These are phyloP conservation scores for Tetanocera ferruginea DNA, from an alignment of 2,888 invertebrate genomes.

Conservation along the genomic window DNA sequence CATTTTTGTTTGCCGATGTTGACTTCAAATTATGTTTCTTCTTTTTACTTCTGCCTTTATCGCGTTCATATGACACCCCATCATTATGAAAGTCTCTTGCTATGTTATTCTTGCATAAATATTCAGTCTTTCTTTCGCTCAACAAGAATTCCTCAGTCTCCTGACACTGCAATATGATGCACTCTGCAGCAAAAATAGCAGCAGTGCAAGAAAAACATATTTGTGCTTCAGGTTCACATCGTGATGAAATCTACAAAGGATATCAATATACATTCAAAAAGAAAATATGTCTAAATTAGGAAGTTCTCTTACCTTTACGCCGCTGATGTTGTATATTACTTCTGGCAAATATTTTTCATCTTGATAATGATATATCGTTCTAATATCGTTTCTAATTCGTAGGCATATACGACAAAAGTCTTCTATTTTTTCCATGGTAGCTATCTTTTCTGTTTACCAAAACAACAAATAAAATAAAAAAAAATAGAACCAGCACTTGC, in stretches of 20 bases:
- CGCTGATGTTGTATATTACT: slow-evolving; percentile 42
- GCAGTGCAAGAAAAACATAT: slow-evolving; percentile 34
- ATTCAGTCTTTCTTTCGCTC: not conserved
- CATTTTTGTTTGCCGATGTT: not conserved
- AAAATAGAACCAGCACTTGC: too few relatives aligned
- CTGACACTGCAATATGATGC: slow-evolving; percentile 39
- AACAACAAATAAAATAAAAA: too few relatives aligned
- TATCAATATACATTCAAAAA: not conserved
- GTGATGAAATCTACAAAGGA: slow-evolving; percentile 8
- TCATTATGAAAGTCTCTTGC: not conserved
- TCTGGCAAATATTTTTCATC: slow-evolving; percentile 32
- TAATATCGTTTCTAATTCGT: not conserved
- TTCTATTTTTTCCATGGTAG: not conserved
- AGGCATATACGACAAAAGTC: slow-evolving; percentile 35
- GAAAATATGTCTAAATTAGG: not conserved
- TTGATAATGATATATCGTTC: not conserved
- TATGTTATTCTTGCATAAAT: not conserved
- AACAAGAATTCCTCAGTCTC: slow-evolving; percentile 37
- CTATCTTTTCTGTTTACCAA: not conserved
- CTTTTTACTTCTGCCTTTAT: not conserved
- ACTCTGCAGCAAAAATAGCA: slow-evolving; percentile 36
- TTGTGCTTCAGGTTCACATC: slow-evolving; percentile 32
- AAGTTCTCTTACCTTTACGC: slow-evolving; percentile 33
- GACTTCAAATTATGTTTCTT: not conserved
- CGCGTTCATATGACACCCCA: not conserved